Evolutionary conservation across 2,888 invertebrate species (phyloP), one percentile per base, ranked within the genome.

Genomic region (Diaphora mendica): DNA sequence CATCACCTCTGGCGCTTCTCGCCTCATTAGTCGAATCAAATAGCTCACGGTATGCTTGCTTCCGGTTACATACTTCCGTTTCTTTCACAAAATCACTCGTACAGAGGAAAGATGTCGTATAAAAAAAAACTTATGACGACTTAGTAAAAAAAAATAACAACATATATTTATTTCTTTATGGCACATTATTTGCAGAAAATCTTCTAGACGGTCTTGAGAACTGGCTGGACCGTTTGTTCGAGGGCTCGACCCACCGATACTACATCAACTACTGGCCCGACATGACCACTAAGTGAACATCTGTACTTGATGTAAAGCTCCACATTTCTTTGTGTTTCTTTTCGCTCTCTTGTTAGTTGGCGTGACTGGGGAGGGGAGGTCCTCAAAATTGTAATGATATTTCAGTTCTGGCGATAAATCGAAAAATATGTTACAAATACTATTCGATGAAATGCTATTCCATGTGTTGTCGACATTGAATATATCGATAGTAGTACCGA

Each of bases 241-340:
- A 99, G 92, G 99, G 99, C 79, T 97, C 98, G 80, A 99, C 99
- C 11, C 98, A 98, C 91, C 97, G 99, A 84, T 99, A 99, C 95
- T 98, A 98, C 93, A 97, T 99, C 86, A 99, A 99, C 93, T 99
- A 99, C 94, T 99, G 99, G 99, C 99, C 99, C n/a, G 98, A 99
- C 90, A 99, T 98, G 96, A 97, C 97, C 82, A 97, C 97, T 89
- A 98, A 98, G 95, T 98, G 97, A 95, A 82, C 75, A 15, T 33
- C n/a, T 70, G 48, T 55, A 48, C 51, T 68, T 70, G 64, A 72
- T 64, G 26, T 42, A 35, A 62, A 55, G 70, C 30, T 51, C n/a
- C 64, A 48, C n/a, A 66, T 71, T 73, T 64, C 69, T 82, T 79
- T 79, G 65, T 76, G 55, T 83, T 82, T 62, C 44, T 74, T 66